Conservation (phyloP, 2,797 vertebrate species). For the Carcharodon carcharias region DNA sequence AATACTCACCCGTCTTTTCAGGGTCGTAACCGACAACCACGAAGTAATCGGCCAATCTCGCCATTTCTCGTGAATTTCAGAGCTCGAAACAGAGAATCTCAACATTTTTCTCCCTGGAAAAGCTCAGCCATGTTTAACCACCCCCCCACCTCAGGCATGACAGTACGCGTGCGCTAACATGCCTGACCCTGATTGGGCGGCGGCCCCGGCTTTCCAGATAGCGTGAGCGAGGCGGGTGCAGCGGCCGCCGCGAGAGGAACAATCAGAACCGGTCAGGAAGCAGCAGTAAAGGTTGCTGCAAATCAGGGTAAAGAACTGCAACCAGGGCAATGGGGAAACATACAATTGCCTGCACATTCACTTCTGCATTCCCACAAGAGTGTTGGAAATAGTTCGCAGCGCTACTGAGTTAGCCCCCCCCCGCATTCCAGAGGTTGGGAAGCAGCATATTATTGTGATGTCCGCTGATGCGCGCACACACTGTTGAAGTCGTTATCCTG, state of each 20-base stretch:
- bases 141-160: slow-evolving; percentile 46
- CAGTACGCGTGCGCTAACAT: slow-evolving; percentile 72
- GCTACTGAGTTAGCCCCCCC: too few relatives aligned
- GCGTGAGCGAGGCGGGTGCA: neutral
- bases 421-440: neutral
- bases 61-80: slow-evolving; percentile 64
- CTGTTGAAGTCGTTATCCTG: neutral
- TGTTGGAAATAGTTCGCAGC: neutral
- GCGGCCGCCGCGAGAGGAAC: neutral
- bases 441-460: neutral
- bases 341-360: slow-evolving; percentile 47
- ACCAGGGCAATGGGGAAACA: slow-evolving; percentile 40
- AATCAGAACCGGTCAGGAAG: neutral
- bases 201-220: slow-evolving; percentile 44
- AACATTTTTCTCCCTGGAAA: slow-evolving; percentile 85
- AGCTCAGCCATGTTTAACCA: slow-evolving; percentile 92
- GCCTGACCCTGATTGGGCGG: slow-evolving; percentile 60
- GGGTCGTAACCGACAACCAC: slow-evolving; percentile 90
- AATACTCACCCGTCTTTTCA: slow-evolving; percentile 81
- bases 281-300: neutral
- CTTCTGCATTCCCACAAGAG: neutral
- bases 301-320: slow-evolving; percentile 38
- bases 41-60: slow-evolving; percentile 91
- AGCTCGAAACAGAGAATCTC: slow-evolving; percentile 61
- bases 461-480: too few relatives aligned